Percentiles rank a stretch among this genome's conserved stretches.
Evolutionary conservation across 53 echinoderm and acorn worm genomes (phyloP).

Genomic region (Temnopleurus reevesii): DNA sequence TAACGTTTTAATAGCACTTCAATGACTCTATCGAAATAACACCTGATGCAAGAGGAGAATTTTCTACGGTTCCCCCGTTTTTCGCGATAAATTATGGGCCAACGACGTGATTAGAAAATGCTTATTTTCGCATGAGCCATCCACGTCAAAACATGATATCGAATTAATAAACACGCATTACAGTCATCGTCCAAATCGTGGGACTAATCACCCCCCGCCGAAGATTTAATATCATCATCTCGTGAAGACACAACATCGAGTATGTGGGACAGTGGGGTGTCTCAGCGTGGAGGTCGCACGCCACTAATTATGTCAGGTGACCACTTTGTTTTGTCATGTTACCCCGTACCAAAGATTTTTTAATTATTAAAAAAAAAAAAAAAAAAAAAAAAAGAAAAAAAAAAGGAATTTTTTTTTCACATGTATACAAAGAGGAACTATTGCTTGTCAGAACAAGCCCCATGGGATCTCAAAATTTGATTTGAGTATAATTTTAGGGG

Average conservation of each 20-base stretch:
- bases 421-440: too few species aligned
- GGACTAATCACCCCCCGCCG: constrained; percentile 32
- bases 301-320: too few species aligned
- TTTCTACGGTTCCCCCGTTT: not conserved
- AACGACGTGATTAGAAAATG: constrained; percentile 47
- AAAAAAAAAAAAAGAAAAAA: too few species aligned
- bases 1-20: not conserved
- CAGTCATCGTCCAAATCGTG: not conserved
- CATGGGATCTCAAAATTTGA: too few species aligned
- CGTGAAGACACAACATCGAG: not conserved
- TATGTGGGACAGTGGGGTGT: not conserved
- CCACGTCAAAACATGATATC: constrained; percentile 42
- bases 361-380: too few species aligned
- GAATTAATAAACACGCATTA: constrained; percentile 50
- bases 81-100: constrained; percentile 23
- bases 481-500: too few species aligned
- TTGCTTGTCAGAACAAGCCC: too few species aligned
- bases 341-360: too few species aligned
- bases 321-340: too few species aligned
- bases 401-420: too few species aligned
- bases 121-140: constrained; percentile 43
- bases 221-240: constrained; percentile 4
- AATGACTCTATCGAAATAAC: not conserved
- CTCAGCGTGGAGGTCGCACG: too few species aligned
- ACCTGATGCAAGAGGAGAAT: not conserved